Conservation (phyloP, 30 jellyfish, hydroid and myxozoan species). For the Turritopsis rubra region DNA sequence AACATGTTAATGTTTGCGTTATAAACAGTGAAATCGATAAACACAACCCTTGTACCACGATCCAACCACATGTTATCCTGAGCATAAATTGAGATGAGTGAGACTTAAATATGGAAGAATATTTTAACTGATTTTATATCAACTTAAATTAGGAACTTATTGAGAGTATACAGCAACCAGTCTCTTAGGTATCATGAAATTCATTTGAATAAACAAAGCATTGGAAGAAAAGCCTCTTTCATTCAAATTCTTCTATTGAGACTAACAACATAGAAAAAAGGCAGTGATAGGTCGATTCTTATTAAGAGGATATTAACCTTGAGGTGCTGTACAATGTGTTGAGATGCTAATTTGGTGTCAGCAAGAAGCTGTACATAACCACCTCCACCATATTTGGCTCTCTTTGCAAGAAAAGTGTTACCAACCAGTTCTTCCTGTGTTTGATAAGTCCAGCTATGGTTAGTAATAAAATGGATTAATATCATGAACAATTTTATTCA, state of each 20-base stretch:
- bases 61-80: slow-evolving; percentile 85
- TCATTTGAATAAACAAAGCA: neutral
- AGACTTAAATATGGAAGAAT: neutral
- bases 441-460: slow-evolving; percentile 26
- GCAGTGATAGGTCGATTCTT: neutral
- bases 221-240: neutral
- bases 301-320: slow-evolving; percentile 20
- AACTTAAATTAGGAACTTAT: too few species aligned
- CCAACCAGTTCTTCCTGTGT: slow-evolving; percentile 39
- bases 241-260: neutral
- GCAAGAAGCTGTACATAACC: slow-evolving; percentile 20
- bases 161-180: too few species aligned
- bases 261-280: neutral
- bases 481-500: neutral
- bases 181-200: too few species aligned
- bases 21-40: slow-evolving; percentile 93
- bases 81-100: neutral
- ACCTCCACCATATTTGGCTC: slow-evolving; percentile 40
- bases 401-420: slow-evolving; percentile 11
- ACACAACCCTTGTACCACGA: slow-evolving; percentile 97
- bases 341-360: slow-evolving; percentile 15
- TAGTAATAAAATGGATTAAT: neutral
- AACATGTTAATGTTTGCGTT: slow-evolving; percentile 95
- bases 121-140: too few species aligned
- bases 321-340: neutral